Evolutionary conservation across 2,113 vertebrate genomes (phyloP), one percentile per base, ranked within the genome.

Genomic region (Cathartes aura): DNA sequence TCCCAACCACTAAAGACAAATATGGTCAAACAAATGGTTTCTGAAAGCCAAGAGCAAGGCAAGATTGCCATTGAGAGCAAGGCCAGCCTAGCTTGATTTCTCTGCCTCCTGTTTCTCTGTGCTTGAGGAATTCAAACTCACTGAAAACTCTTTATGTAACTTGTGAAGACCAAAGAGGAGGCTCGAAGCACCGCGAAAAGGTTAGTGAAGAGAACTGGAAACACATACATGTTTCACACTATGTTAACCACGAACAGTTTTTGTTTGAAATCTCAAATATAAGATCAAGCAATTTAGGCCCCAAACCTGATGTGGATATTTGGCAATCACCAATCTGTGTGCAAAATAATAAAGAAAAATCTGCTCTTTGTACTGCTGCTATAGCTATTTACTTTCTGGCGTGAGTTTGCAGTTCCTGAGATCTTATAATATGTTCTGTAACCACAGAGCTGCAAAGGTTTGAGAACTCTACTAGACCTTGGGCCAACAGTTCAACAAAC

Each of bases 401-500:
- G 0, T 70, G 78, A 95, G 74, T 66, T 91, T 0, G 7, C 89
- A 93, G 87, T 94, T 97, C 91, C 96, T 97, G 96, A 97, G 91
- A 85, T 85, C 83, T 91, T 79, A 82, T 62, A 96, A 12, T 42
- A 79, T 16, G 11, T 64, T 80, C 56, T 93, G 78, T 87, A 96
- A 96, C 93, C 73, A 75, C 92, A 75, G 53, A 87, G 38, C 76
- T 93, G 93, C 76, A 89, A 89, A 94, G 74, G 91, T 87, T 85
- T 94, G 53, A 96, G 87, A 93, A 80, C 53, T 90, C 42, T 16
- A 80, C 71, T 56, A 95, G 87, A 91, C 45, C 70, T 91, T 58
- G 58, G 73, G 93, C 93, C 94, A 96, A 86, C 17, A 95, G 84
- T 85, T 91, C 96, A 96, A 95, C 84, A 94, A 97, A 96, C 83